Evolutionary conservation across 2,797 vertebrate species (phyloP).

Genomic region (Chloroceryle amazona): DNA sequence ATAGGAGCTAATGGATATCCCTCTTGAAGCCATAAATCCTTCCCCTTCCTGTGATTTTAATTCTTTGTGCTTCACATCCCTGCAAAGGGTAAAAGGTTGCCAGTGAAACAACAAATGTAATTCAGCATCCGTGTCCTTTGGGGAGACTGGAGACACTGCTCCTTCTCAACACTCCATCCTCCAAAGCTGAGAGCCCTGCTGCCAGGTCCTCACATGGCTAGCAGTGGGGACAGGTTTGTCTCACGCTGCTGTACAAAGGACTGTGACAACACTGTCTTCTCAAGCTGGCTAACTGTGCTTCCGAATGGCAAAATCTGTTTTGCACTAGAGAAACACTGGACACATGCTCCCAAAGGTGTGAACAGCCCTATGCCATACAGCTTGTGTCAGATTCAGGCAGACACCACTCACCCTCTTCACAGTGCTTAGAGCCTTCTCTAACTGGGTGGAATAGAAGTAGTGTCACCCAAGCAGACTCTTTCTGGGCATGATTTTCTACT

Average conservation of each 20-base stretch:
- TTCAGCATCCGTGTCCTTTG: accelerated
- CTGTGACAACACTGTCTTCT: background rate
- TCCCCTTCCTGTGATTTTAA: background rate
- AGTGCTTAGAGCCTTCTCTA: background rate
- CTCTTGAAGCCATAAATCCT: background rate
- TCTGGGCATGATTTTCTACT: background rate
- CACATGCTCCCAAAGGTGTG: background rate
- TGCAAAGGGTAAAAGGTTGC: background rate
- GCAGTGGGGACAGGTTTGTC: background rate
- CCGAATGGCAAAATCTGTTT: background rate
- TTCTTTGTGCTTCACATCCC: background rate
- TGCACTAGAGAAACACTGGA: background rate
- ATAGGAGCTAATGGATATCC: background rate
- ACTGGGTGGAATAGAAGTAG: background rate
- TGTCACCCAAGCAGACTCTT: background rate
- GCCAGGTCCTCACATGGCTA: background rate
- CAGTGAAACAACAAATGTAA: background rate
- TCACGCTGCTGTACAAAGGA: background rate
- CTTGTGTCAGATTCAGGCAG: background rate
- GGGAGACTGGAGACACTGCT: background rate
- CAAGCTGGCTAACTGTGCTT: background rate
- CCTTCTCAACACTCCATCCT: background rate
- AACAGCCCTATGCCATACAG: background rate
- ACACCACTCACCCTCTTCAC: background rate
- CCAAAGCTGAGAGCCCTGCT: background rate